Base-by-base conservation (phyloP, 92 coral and sea anemone genomes). In the Porites cylindrica region DNA sequence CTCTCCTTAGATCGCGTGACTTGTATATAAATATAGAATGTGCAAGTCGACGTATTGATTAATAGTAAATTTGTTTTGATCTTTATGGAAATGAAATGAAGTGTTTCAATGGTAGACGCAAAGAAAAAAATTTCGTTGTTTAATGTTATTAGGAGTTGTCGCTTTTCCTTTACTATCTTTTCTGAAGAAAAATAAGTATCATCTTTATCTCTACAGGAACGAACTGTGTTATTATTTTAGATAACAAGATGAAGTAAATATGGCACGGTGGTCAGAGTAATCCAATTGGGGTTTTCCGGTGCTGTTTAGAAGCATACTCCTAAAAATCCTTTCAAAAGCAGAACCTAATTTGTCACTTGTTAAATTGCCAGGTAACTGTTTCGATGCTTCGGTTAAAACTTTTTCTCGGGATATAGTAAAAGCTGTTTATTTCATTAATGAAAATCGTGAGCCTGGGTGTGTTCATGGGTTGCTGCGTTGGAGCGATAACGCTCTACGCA, bases 201-300 rank as follows among this genome's bases (percentile, higher is more conserved):
- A 16, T 54, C 65, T 58, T 24, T 5, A 76, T 47, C 51, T 16
- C 66, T 76, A 19, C 12, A 21, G 6, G 80, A 26, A 54, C 52
- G 80, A 23, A 29, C 11, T 38, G 23, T 47, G 23, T 43, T 78
- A 71, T 58, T 17, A 7, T 18, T 72, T 18, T 72, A 8, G 38
- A 71, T 63, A 82, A 82, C 70, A 82, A 71, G 23, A 82, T 82
- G 52, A 54, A 54, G 70, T 38, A 13, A 66, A 16, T 52, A 52
- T 8, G 20, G 67, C 59, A 63, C 72, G 58, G 86, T n/a, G 79
- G 38, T 60, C 60, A 54, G 62, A 56, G 0, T 1, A 56, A 56
- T 58, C 68, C 80, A 7, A 68, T 78, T 47, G 51, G 64, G 72
- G 64, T 78, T 38, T 38, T 78, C 82, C 82, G 82, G 82, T 61